Conservation (phyloP, 2,797 vertebrate genomes). For the Brotula barbata region DNA sequence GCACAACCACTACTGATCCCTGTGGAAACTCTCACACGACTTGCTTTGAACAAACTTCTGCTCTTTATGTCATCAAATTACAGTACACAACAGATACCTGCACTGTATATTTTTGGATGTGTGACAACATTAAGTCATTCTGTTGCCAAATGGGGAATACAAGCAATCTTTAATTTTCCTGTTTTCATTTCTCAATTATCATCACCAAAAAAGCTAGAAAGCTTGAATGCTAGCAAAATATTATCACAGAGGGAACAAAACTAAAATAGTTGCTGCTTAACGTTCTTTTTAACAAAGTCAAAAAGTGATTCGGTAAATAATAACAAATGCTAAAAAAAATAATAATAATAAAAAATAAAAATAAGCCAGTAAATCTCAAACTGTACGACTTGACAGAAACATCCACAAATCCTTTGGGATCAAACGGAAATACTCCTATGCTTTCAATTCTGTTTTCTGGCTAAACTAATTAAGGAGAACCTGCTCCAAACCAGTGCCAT, state of each 20-base stretch:
- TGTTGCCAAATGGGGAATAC: too few relatives aligned
- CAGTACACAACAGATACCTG: too few relatives aligned
- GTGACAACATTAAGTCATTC: too few relatives aligned
- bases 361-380: constrained; percentile 38
- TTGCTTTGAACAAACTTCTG: too few relatives aligned
- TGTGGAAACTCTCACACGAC: too few relatives aligned
- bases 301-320: constrained; percentile 12
- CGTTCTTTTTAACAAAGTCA: too few relatives aligned
- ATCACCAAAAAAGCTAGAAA: too few relatives aligned
- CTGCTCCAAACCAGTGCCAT: constrained; percentile 39
- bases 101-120: too few relatives aligned
- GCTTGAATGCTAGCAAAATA: constrained; percentile 15
- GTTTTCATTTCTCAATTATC: too few relatives aligned
- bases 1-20: too few relatives aligned
- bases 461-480: constrained; percentile 57
- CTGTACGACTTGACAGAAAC: constrained; percentile 43
- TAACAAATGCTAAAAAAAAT: constrained; percentile 1
- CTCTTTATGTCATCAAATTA: too few relatives aligned
- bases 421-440: constrained; percentile 37
- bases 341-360: constrained; percentile 47
- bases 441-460: constrained; percentile 29
- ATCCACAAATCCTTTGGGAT: constrained; percentile 43
- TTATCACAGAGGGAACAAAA: constrained; percentile 10
- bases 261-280: constrained; percentile 7
- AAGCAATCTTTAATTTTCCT: too few relatives aligned